Conservation (phyloP, 2,797 vertebrate species). For the Heterohyrax brucei region DNA sequence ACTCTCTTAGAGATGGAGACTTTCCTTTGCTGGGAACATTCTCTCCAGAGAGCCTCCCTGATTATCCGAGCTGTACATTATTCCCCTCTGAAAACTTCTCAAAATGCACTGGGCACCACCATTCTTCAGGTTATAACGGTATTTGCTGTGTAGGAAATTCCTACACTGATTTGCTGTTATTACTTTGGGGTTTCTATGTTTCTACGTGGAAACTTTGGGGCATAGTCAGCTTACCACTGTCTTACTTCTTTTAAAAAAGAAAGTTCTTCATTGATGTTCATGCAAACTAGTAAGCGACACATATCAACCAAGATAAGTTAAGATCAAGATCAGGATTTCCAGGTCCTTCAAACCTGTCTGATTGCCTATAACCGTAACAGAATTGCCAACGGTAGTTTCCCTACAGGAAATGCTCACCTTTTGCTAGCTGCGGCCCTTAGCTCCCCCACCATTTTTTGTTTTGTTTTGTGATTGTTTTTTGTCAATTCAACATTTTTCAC, state of each 20-base stretch:
- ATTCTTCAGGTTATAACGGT: background rate
- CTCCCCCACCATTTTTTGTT: too few relatives aligned
- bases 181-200: background rate
- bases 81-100: conserved; percentile 13
- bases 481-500: background rate
- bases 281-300: background rate
- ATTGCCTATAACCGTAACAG: background rate
- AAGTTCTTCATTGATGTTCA: background rate
- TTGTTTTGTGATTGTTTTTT: too few relatives aligned
- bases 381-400: background rate
- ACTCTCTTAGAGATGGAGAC: background rate
- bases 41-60: background rate
- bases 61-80: background rate
- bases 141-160: background rate
- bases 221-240: background rate
- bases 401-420: background rate
- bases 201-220: background rate
- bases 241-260: background rate
- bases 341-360: background rate
- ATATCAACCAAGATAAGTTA: background rate
- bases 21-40: background rate
- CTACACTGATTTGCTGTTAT: background rate
- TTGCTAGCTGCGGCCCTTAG: background rate
- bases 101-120: background rate
- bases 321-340: background rate